Conservation (phyloP, 92 coral and sea anemone genomes). For the Zoanthus sociatus region DNA sequence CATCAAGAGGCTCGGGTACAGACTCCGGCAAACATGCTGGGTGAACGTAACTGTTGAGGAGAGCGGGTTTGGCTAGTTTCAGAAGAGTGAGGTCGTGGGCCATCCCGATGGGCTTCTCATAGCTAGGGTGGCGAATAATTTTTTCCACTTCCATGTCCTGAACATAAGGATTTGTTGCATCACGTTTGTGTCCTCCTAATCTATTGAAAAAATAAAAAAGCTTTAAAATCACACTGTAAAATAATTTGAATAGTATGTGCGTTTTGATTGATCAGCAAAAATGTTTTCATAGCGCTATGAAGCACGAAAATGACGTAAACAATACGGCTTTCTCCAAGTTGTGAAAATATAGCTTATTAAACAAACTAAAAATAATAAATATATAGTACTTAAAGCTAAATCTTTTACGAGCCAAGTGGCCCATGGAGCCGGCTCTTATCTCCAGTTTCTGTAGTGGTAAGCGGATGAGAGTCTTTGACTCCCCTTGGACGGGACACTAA, state of each 20-base stretch:
- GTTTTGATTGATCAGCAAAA: background rate
- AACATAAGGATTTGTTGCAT: background rate
- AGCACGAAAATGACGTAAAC: too few species aligned
- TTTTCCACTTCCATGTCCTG: constrained; percentile 57
- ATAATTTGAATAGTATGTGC: too few species aligned
- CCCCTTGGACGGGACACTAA: too few species aligned
- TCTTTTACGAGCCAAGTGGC: too few species aligned
- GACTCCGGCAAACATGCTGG: constrained; percentile 39
- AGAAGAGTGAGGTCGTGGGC: constrained; percentile 60
- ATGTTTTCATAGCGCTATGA: too few species aligned
- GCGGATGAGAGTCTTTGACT: too few species aligned
- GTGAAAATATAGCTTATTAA: background rate
- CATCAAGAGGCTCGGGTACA: constrained; percentile 36
- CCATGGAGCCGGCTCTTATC: too few species aligned
- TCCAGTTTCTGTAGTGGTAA: too few species aligned
- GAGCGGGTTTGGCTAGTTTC: constrained; percentile 61
- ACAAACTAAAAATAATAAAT: too few species aligned
- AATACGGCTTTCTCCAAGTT: too few species aligned
- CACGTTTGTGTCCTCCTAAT: constrained; percentile 43
- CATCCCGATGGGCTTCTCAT: constrained; percentile 57
- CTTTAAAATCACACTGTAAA: too few species aligned
- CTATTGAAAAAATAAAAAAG: background rate
- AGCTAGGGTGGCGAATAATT: constrained; percentile 53
- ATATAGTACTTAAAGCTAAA: too few species aligned
- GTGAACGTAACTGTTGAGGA: constrained; percentile 31